These are phyloP conservation scores for Phalacrocorax carbo DNA, from an alignment of 2,113 vertebrate species.

Conservation along the genomic window DNA sequence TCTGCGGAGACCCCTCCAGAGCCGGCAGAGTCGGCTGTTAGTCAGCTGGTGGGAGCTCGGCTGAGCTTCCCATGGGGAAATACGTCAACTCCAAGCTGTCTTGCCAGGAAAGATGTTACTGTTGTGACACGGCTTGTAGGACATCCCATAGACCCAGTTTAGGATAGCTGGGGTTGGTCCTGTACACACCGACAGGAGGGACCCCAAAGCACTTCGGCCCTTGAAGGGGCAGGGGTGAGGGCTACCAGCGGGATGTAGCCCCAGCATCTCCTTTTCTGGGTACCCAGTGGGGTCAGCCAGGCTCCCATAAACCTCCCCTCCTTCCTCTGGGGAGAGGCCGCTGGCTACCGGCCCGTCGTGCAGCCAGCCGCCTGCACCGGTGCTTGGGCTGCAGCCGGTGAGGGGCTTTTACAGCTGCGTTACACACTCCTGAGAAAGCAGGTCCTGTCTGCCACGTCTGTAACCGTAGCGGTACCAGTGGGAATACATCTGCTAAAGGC, in stretches of 20 bases:
- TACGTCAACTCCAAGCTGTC: neutral
- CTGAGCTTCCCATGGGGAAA: neutral
- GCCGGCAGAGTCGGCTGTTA: neutral
- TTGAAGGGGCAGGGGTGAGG: neutral
- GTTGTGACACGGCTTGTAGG: rapidly evolving
- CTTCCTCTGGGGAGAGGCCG: too few species aligned
- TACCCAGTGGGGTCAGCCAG: rapidly evolving
- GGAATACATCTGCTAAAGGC: neutral
- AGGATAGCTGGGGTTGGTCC: neutral
- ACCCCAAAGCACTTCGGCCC: neutral
- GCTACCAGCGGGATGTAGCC: neutral
- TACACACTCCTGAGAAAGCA: rapidly evolving
- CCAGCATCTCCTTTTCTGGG: neutral
- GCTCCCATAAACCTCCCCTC: neutral
- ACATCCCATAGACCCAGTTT: neutral
- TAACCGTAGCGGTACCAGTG: neutral
- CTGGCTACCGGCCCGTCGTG: rapidly evolving
- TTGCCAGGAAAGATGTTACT: neutral
- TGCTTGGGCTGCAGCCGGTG: neutral
- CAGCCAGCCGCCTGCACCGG: rapidly evolving
- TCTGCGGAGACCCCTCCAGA: neutral
- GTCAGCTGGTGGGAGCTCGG: neutral
- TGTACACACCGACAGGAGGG: neutral
- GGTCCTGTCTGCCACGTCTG: neutral
- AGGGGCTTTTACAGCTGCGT: neutral